phyloP scores from a whole-genome alignment of 2,113 vertebrate genomes.

The Amphiprion ocellaris region DNA sequence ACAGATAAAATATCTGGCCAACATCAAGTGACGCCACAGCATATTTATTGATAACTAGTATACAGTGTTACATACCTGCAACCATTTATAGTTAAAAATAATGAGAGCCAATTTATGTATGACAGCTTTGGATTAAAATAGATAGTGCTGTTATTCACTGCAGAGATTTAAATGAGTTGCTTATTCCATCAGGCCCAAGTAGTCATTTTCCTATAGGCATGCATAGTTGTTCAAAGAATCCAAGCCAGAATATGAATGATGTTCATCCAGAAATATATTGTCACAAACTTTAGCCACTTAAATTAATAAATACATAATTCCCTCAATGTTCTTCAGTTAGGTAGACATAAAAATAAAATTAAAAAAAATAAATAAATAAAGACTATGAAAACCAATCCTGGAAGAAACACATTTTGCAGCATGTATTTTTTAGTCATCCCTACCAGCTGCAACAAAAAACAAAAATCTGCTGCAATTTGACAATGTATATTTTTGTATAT shows the following conservation, averaged over 20 bases:
- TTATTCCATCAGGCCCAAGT: constrained; percentile 12
- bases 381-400: constrained; percentile 4
- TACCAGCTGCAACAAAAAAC: neutral
- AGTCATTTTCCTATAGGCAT: constrained; percentile 18
- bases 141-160: neutral
- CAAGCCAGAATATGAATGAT: constrained; percentile 47
- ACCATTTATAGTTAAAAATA: constrained; percentile 4
- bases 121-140: constrained; percentile 13
- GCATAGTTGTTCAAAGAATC: constrained; percentile 3
- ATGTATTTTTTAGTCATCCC: constrained; percentile 23
- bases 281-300: constrained; percentile 15
- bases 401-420: constrained; percentile 23
- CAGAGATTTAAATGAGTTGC: constrained; percentile 45
- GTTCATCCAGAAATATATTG: constrained; percentile 42
- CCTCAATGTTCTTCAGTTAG: neutral
- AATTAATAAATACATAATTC: constrained; percentile 38
- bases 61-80: constrained; percentile 8
- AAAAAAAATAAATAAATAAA: neutral
- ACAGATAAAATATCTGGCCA: neutral
- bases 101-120: constrained; percentile 23
- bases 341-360: neutral
- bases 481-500: constrained; percentile 2
- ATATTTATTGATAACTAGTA: neutral
- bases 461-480: constrained; percentile 8
- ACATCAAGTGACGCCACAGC: neutral